Conservation (phyloP, 2,797 vertebrate genomes). For the Chrysocyon brachyurus region DNA sequence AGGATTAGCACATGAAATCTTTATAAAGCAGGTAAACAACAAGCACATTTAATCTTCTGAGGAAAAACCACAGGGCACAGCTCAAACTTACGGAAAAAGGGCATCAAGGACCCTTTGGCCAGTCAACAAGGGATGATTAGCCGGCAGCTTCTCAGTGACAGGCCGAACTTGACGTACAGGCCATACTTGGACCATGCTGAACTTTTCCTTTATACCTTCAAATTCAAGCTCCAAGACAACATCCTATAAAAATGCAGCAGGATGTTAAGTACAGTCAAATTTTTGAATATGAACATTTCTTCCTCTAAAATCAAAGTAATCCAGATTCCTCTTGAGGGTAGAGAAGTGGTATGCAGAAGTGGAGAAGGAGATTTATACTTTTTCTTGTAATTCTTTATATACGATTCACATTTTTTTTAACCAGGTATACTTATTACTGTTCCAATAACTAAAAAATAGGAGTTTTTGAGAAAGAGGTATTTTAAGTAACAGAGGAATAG, state of each 20-base stretch:
- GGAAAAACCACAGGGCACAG: neutral
- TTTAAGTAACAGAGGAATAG: neutral
- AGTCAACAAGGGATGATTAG: slow-evolving; percentile 95
- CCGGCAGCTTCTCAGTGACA: slow-evolving; percentile 97
- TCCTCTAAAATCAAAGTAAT: slow-evolving; percentile 19
- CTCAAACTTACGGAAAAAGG: slow-evolving; percentile 94
- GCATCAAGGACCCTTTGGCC: slow-evolving; percentile 94
- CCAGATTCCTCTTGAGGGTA: neutral
- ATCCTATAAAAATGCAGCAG: slow-evolving; percentile 89
- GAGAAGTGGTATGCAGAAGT: neutral
- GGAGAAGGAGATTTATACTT: neutral
- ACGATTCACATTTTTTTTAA: neutral
- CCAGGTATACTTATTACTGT: neutral
- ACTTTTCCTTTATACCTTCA: slow-evolving; percentile 97
- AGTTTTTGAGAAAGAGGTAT: neutral
- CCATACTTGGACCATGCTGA: slow-evolving; percentile 99
- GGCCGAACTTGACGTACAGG: slow-evolving; percentile 97
- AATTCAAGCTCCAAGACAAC: slow-evolving; percentile 98
- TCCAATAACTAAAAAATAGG: neutral
- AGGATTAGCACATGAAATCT: slow-evolving; percentile 8
- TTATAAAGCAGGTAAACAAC: slow-evolving; percentile 16
- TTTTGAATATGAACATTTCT: slow-evolving; percentile 7
- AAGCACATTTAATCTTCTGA: neutral
- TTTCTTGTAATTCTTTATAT: neutral
- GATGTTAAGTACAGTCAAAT: slow-evolving; percentile 17